Evolutionary conservation across 2,888 invertebrate genomes (phyloP), one percentile per base, ranked within the genome.

Genomic region (Heteromurus nitidus): DNA sequence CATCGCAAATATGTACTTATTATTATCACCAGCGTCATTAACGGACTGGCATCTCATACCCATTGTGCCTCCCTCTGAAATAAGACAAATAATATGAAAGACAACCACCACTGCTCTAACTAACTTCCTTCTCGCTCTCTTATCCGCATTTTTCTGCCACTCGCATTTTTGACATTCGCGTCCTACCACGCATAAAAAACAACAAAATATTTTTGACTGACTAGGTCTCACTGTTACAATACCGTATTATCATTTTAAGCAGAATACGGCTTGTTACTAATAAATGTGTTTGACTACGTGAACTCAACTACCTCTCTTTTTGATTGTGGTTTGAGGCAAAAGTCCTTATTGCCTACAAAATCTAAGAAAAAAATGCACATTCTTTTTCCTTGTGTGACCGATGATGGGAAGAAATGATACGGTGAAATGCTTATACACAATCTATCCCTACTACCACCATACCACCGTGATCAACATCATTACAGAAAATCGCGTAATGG

Each of bases 31-130:
- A 44, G 28, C 42, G 42, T 72, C 28, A 72, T 36, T 55, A 58
- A 55, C 20, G 13, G 28, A 44, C 60, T 58, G 72, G 28, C 72
- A 60, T 72, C 42, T n/a, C n/a, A n/a, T n/a, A 31, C 58, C 44
- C 44, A 72, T 60, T 72, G 58, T 72, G 72, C 28, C 47, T n/a
- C n/a, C n/a, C n/a, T 47, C 28, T 28, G 67, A 50, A 30, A 28
- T 67, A 3, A 67, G 30, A 67, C 47, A 67, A 47, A n/a, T n/a
- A n/a, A n/a, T n/a, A n/a, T n/a, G n/a, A n/a, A n/a, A n/a, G n/a
- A n/a, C n/a, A n/a, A n/a, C n/a, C n/a, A n/a, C n/a, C n/a, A n/a
- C n/a, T n/a, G n/a, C n/a, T n/a, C n/a, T n/a, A n/a, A n/a, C n/a
- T n/a, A n/a, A n/a, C n/a, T n/a, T n/a, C n/a, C n/a, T n/a, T n/a